A percentile compares a stretch with the other conserved stretches of the same genome.
phyloP scores from a whole-genome alignment of 2,888 invertebrate species.

The Hydriomena furcata region DNA sequence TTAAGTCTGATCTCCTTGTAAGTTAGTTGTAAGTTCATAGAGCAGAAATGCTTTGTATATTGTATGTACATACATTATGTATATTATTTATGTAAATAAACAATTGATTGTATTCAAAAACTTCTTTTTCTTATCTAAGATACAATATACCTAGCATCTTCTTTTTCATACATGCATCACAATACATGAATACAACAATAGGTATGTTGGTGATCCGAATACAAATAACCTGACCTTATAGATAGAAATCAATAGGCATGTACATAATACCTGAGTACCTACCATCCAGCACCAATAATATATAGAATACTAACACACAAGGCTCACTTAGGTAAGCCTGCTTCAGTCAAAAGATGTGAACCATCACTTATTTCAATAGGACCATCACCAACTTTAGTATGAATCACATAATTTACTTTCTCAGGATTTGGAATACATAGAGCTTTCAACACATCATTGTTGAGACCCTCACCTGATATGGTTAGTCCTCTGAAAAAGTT shows the following conservation, averaged over 20 bases:
- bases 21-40: constrained; percentile 36
- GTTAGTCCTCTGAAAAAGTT: constrained; percentile 62
- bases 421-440: constrained; percentile 61
- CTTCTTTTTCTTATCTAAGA: constrained; percentile 40
- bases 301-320: not conserved
- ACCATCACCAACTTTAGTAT: constrained; percentile 92
- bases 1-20: constrained; percentile 68
- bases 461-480: constrained; percentile 34
- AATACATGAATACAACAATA: not conserved
- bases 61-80: constrained; percentile 43
- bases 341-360: constrained; percentile 59
- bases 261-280: too few relatives aligned
- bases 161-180: not conserved
- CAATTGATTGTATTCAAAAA: constrained; percentile 37
- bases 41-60: constrained; percentile 33
- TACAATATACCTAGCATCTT: constrained; percentile 23
- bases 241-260: not conserved
- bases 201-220: too few relatives aligned
- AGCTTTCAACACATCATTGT: constrained; percentile 47
- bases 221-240: constrained; percentile 7
- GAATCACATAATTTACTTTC: constrained; percentile 91
- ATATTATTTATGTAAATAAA: constrained; percentile 61
- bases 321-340: constrained; percentile 49
- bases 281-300: constrained; percentile 19
- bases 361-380: constrained; percentile 82